Percentiles rank a stretch among this genome's conserved stretches.
These are phyloP conservation scores for Nasonia vitripennis DNA, from an alignment of 1,140 invertebrate species.

Conservation along the genomic window DNA sequence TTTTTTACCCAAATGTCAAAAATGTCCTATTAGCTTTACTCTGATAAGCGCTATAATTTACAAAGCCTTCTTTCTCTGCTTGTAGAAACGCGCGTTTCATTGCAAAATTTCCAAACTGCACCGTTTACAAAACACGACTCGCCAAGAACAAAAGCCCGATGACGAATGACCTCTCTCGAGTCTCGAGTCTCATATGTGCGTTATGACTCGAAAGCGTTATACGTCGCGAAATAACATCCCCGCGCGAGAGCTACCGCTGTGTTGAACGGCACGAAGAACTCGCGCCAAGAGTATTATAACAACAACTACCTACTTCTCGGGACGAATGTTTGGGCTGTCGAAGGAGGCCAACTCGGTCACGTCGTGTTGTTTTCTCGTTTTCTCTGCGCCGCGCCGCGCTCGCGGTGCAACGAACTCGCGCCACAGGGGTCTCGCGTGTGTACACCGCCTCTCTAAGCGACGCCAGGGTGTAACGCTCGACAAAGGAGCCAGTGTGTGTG, in stretches of 20 bases:
- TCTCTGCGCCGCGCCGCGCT: too few relatives aligned
- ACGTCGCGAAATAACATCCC: background rate
- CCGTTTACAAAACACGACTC: too few relatives aligned
- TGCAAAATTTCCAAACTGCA: too few relatives aligned
- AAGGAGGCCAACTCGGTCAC: constrained; percentile 19
- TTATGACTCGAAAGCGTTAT: background rate
- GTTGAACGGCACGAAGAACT: background rate
- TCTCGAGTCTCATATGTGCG: background rate
- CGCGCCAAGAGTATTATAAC: constrained; percentile 34
- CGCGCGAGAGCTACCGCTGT: background rate
- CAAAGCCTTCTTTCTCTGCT: too few relatives aligned
- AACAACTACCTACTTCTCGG: too few relatives aligned
- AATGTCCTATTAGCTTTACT: too few relatives aligned
- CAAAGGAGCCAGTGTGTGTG: background rate
- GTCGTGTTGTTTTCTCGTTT: background rate
- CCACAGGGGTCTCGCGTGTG: background rate
- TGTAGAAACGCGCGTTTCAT: too few relatives aligned
- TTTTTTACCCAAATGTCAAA: too few relatives aligned
- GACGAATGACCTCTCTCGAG: background rate
- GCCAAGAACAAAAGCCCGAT: background rate
- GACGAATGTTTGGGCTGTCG: constrained; percentile 4
- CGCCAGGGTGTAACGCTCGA: background rate
- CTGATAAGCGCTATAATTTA: too few relatives aligned
- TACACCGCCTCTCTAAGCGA: background rate
- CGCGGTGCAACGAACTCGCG: constrained; percentile 14